phyloP scores from a whole-genome alignment of 2,888 invertebrate genomes.

The Ypsolopha sequella region DNA sequence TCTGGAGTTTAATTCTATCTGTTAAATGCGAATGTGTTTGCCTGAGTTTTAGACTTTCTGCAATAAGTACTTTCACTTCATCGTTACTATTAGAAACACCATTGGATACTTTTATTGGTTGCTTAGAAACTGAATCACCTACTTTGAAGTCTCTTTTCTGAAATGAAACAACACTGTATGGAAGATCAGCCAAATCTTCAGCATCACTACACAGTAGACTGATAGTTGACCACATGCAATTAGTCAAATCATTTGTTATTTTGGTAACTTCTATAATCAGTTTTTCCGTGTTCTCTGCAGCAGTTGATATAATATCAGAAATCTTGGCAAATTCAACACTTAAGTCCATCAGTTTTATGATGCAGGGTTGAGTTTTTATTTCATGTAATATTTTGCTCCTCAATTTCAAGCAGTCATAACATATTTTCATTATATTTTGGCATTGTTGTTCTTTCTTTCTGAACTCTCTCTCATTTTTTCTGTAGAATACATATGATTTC shows the following conservation, averaged over 20 bases:
- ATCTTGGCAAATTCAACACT: slow-evolving; percentile 56
- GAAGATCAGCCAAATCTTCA: slow-evolving; percentile 41
- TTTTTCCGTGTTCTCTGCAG: slow-evolving; percentile 44
- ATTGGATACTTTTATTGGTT: slow-evolving; percentile 31
- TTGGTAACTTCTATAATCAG: slow-evolving; percentile 30
- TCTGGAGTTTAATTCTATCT: slow-evolving; percentile 42
- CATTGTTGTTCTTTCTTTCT: slow-evolving; percentile 53
- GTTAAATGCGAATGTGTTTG: slow-evolving; percentile 37
- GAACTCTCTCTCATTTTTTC: slow-evolving; percentile 47
- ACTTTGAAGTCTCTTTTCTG: slow-evolving; percentile 58
- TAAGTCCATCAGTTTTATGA: slow-evolving; percentile 52
- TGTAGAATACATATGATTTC: slow-evolving; percentile 48
- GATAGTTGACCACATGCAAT: slow-evolving; percentile 53
- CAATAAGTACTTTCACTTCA: slow-evolving; percentile 50
- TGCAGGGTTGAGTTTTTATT: slow-evolving; percentile 48
- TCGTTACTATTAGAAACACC: slow-evolving; percentile 20
- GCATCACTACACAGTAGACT: slow-evolving; percentile 44
- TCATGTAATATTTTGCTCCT: slow-evolving; percentile 60
- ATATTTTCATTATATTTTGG: slow-evolving; percentile 64
- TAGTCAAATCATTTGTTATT: slow-evolving; percentile 41
- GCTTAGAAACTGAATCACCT: slow-evolving; percentile 50
- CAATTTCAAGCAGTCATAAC: slow-evolving; percentile 68
- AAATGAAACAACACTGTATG: slow-evolving; percentile 59
- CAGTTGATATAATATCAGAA: slow-evolving; percentile 42
- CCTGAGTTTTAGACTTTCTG: slow-evolving; percentile 52